phyloP scores from a whole-genome alignment of 2,113 vertebrate genomes.

The Collichthys lucidus region DNA sequence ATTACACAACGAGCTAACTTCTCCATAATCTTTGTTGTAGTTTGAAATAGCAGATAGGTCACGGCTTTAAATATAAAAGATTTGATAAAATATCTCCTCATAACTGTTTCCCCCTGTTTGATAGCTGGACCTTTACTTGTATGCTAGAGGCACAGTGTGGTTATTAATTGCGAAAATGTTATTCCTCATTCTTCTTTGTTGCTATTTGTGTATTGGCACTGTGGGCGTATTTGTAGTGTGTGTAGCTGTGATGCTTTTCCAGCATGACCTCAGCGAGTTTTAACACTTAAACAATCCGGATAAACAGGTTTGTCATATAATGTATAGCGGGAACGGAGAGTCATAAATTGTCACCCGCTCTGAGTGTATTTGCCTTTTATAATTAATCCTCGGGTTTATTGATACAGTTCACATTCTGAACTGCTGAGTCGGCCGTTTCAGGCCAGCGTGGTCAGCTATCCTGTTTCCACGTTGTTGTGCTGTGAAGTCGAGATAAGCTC shows the following conservation, averaged over 20 bases:
- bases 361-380: slow-evolving; percentile 45
- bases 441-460: slow-evolving; percentile 44
- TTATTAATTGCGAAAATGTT: neutral
- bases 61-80: too few relatives aligned
- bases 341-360: slow-evolving; percentile 36
- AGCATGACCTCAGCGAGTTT: neutral
- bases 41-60: too few relatives aligned
- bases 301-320: slow-evolving; percentile 14
- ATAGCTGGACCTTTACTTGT: neutral
- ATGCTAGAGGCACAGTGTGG: neutral
- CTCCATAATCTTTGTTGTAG: too few relatives aligned
- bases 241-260: neutral
- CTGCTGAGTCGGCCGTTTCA: slow-evolving; percentile 42
- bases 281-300: neutral
- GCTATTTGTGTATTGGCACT: neutral
- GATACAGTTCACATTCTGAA: slow-evolving; percentile 53
- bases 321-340: neutral
- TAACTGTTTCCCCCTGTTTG: neutral
- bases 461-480: slow-evolving; percentile 42
- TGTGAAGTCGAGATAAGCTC: slow-evolving; percentile 48
- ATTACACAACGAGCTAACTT: too few relatives aligned
- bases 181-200: neutral
- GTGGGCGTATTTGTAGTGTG: neutral
- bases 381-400: slow-evolving; percentile 61
- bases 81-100: neutral